Percentiles rank a stretch among this genome's conserved stretches.
These are phyloP conservation scores for Halichoeres trimaculatus DNA, from an alignment of 2,113 vertebrate species.

Conservation along the genomic window DNA sequence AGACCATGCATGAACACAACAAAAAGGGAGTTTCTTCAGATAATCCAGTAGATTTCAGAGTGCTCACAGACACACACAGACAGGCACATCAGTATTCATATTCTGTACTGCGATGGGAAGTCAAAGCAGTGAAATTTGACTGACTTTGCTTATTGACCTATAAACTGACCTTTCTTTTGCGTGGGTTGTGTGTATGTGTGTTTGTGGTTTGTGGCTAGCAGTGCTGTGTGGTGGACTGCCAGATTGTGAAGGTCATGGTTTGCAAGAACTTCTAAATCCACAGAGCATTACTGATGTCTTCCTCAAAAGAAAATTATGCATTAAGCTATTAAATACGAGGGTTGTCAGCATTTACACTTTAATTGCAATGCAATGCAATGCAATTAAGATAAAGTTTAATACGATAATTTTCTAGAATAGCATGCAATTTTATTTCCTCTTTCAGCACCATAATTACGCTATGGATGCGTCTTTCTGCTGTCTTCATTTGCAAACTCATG, in stretches of 20 bases:
- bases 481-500: too few relatives aligned
- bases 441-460: too few relatives aligned
- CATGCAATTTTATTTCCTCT: too few relatives aligned
- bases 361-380: too few relatives aligned
- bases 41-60: background rate
- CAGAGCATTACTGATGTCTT: constrained; percentile 6
- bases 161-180: constrained; percentile 53
- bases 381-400: too few relatives aligned
- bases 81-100: constrained; percentile 37
- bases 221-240: constrained; percentile 32
- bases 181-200: constrained; percentile 3
- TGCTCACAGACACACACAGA: background rate
- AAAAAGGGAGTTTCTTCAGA: background rate
- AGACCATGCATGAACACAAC: background rate
- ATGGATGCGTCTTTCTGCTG: too few relatives aligned
- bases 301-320: constrained; percentile 17
- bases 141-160: constrained; percentile 51
- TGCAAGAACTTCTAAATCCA: constrained; percentile 20
- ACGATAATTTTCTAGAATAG: too few relatives aligned
- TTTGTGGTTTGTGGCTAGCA: constrained; percentile 5
- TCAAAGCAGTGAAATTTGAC: constrained; percentile 30
- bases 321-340: background rate
- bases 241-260: constrained; percentile 45
- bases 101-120: constrained; percentile 11
- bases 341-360: too few relatives aligned